These are phyloP conservation scores for Saccopteryx bilineata DNA, from an alignment of 2,113 vertebrate species.

Conservation along the genomic window DNA sequence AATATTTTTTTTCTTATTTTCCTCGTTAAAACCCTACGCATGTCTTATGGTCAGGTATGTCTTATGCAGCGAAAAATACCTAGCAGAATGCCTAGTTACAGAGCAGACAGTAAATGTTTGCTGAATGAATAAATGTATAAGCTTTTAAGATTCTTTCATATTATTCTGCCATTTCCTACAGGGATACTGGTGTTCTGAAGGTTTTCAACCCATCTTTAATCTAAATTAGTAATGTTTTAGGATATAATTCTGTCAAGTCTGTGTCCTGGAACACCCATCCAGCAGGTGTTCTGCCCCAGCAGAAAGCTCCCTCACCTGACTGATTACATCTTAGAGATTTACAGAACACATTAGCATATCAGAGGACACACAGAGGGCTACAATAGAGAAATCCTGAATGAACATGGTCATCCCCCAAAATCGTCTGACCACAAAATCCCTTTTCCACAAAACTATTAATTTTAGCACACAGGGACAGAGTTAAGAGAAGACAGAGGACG, in stretches of 20 bases:
- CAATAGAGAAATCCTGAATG: neutral
- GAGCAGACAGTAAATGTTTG: neutral
- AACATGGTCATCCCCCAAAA: neutral
- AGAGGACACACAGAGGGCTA: neutral
- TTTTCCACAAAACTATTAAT: neutral
- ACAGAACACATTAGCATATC: neutral
- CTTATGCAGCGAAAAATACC: neutral
- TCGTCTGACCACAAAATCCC: neutral
- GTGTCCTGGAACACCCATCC: neutral
- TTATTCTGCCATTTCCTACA: slow-evolving; percentile 11
- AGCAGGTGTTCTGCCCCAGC: too few relatives aligned
- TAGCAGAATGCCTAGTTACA: neutral
- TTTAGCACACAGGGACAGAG: neutral
- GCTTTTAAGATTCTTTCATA: neutral
- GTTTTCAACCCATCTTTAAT: neutral
- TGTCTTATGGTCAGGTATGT: too few relatives aligned
- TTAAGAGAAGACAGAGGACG: neutral
- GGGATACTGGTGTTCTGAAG: neutral
- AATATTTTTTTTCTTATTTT: too few relatives aligned
- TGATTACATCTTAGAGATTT: neutral
- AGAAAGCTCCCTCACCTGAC: neutral
- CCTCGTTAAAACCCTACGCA: too few relatives aligned
- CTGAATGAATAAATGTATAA: neutral
- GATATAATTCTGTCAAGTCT: neutral
- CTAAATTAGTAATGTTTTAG: neutral